Evolutionary conservation across 1,140 invertebrate genomes (phyloP).

Genomic region (Lepidurus apus): DNA sequence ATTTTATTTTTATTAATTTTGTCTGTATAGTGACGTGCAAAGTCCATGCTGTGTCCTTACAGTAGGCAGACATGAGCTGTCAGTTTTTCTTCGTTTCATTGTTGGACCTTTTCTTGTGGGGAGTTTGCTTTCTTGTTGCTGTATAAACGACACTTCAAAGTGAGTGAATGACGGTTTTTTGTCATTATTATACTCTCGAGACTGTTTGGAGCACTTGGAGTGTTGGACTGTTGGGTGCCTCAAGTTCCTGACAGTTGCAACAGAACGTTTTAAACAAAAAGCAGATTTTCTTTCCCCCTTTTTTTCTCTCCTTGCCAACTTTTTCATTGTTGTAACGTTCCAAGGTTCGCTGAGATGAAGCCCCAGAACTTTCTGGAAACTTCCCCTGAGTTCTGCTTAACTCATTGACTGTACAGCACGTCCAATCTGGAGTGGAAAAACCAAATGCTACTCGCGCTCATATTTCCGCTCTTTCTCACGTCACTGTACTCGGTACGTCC

Average conservation of each 20-base stretch:
- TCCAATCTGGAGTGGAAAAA: not conserved
- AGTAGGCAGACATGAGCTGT: not conserved
- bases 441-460: not conserved
- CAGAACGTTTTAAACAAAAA: no score
- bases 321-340: no score
- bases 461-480: not conserved
- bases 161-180: conserved; percentile 3
- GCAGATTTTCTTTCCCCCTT: no score
- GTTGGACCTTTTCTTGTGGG: no score
- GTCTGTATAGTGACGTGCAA: not conserved
- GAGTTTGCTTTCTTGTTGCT: not conserved
- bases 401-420: not conserved
- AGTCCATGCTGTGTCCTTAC: not conserved
- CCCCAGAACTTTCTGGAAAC: not conserved
- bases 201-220: not conserved
- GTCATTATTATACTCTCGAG: not conserved
- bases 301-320: no score
- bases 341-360: no score
- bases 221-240: not conserved
- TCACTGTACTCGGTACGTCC: not conserved
- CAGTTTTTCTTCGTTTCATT: no score
- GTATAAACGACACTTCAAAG: not conserved
- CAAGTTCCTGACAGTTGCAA: not conserved
- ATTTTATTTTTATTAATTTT: not conserved
- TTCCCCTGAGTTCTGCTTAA: not conserved